Conservation (phyloP, 2,797 vertebrate genomes). For the Tapirus indicus region DNA sequence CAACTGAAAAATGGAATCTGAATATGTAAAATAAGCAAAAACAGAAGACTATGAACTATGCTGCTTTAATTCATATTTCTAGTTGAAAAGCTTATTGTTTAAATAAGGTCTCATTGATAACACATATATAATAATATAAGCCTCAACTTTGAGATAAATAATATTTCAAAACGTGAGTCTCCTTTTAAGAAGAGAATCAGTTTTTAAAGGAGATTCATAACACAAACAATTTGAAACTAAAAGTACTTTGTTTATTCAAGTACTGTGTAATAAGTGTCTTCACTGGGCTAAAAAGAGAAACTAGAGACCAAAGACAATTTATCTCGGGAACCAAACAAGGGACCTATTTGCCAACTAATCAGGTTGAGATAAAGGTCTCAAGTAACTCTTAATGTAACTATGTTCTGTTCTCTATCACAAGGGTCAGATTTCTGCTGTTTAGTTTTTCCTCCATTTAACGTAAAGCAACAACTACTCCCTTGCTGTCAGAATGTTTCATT, state of each 20-base stretch:
- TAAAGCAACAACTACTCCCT: conserved; percentile 46
- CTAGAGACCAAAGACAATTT: background rate
- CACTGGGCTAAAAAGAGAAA: background rate
- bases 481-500: conserved; percentile 54
- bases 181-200: background rate
- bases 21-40: background rate
- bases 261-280: background rate
- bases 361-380: conserved; percentile 49
- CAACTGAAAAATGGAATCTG: background rate
- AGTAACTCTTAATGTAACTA: conserved; percentile 52
- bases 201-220: conserved; percentile 22
- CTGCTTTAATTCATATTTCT: background rate
- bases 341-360: conserved; percentile 9
- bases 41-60: background rate
- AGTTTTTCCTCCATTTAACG: conserved; percentile 32
- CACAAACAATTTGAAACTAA: background rate
- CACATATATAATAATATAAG: background rate
- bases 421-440: background rate
- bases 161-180: background rate
- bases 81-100: background rate
- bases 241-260: conserved; percentile 36
- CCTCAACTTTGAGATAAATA: background rate
- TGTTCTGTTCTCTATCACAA: conserved; percentile 37
- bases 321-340: conserved; percentile 22
- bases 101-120: background rate